These are phyloP conservation scores for Cephonodes hylas DNA, from an alignment of 2,888 invertebrate species.

Conservation along the genomic window DNA sequence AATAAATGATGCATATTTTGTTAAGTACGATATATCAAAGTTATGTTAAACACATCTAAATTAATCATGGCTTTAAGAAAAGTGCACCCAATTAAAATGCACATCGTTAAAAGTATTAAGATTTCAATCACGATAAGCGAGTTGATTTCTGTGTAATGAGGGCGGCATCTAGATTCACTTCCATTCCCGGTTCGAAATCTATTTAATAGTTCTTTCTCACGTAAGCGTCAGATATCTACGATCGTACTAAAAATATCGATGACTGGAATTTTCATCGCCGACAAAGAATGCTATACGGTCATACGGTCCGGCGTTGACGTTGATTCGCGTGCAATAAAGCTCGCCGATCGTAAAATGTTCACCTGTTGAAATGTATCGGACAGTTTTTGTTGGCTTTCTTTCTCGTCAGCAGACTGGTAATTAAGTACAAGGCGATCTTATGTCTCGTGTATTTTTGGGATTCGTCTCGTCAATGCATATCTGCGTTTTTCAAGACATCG, in stretches of 20 bases:
- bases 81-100: constrained; percentile 21
- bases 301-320: constrained; percentile 45
- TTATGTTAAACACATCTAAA: neutral
- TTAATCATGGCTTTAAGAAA: neutral
- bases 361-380: constrained; percentile 40
- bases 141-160: constrained; percentile 37
- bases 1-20: neutral
- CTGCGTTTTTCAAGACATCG: constrained; percentile 43
- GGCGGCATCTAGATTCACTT: constrained; percentile 34
- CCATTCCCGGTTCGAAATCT: constrained; percentile 36
- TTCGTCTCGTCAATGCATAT: constrained; percentile 37
- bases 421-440: constrained; percentile 61
- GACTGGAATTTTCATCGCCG: constrained; percentile 51
- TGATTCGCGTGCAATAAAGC: constrained; percentile 46
- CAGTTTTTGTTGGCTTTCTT: constrained; percentile 35
- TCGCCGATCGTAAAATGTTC: constrained; percentile 45
- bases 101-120: constrained; percentile 25
- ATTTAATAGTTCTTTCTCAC: constrained; percentile 44
- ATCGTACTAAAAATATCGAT: constrained; percentile 53
- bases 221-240: constrained; percentile 42
- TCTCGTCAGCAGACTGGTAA: constrained; percentile 35
- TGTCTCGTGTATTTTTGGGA: constrained; percentile 49
- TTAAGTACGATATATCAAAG: neutral
- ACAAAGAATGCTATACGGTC: constrained; percentile 47
- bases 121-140: constrained; percentile 44